These are phyloP conservation scores for Idaea straminata DNA, from an alignment of 2,888 invertebrate species.

Conservation along the genomic window DNA sequence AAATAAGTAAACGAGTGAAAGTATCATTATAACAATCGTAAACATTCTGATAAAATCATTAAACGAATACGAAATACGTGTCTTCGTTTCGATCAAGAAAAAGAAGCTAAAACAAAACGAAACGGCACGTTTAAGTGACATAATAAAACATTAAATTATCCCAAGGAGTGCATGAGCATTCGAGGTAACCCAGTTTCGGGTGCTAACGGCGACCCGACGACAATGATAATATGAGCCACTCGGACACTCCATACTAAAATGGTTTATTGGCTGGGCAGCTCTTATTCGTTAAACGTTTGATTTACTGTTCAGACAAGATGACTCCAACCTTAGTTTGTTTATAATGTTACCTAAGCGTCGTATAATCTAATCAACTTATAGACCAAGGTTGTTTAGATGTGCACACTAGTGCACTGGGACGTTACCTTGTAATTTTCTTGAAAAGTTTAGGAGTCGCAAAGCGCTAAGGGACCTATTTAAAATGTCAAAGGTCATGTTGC, in stretches of 20 bases:
- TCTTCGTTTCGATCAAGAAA: not conserved
- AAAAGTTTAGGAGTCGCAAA: not conserved
- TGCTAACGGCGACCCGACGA: conserved; percentile 29
- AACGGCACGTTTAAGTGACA: conserved; percentile 9
- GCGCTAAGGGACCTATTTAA: not conserved
- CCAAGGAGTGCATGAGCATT: conserved; percentile 29
- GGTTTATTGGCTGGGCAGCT: conserved; percentile 62
- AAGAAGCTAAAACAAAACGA: not conserved
- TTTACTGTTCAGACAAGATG: conserved; percentile 53
- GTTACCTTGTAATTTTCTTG: not conserved
- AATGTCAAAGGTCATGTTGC: not conserved
- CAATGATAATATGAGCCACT: conserved; percentile 44
- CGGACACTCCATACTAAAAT: conserved; percentile 47
- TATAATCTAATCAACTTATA: not conserved
- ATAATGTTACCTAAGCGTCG: conserved; percentile 20
- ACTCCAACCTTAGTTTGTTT: conserved; percentile 34
- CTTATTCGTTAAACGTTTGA: conserved; percentile 62
- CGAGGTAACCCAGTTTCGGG: conserved; percentile 29
- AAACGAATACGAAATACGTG: not conserved
- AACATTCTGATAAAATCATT: not conserved
- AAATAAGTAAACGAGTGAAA: not conserved
- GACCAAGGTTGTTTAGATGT: not conserved
- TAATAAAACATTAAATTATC: conserved; percentile 15
- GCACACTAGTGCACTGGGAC: not conserved
- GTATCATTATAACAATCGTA: not conserved